Evolutionary conservation across 2,113 vertebrate species (phyloP), one percentile per base, ranked within the genome.

Genomic region (Bos javanicus): DNA sequence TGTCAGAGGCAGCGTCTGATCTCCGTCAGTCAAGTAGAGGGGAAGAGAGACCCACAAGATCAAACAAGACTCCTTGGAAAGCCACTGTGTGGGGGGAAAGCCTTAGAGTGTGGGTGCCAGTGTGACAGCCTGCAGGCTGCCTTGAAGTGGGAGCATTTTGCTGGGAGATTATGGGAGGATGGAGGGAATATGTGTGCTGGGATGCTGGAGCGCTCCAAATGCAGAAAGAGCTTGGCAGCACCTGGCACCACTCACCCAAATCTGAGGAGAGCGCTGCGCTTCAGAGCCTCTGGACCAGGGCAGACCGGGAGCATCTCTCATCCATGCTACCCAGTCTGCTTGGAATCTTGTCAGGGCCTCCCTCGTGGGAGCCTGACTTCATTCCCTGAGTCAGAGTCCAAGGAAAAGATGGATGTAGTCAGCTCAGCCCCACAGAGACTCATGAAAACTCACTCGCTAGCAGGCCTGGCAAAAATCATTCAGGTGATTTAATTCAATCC

Each of bases 31-130:
- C 87, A n/a, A 78, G 62, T 0, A 7, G 57, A 82, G 48, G 39
- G 57, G n/a, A 10, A 87, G 33, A 93, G 74, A 89, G 87, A 67
- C n/a, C 62, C 80, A 4, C 0, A 6, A 5, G 57, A 88, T 96
- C 83, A 90, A 89, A 95, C 25, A 36, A 76, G 86, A 15, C 11
- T 23, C 87, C 60, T 93, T 33, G 67, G 92, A 95, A 97, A 91
- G 54, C 43, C 0, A 0, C 50, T 86, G 56, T 43, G 46, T 0
- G 5, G 5, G 3, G 4, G 6, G 7, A 48, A 33, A 52, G 48
- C 54, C 71, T 56, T 0, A 17, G 15, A 2, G 23, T 2, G 0
- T 46, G 19, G 39, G 7, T 2, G 0, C 3, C n/a, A 2, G 62
- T 36, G 81, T 2, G 13, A 6, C 33, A 6, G 85, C 30, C 48